Conservation (phyloP, 2,797 vertebrate genomes). For the Pitangus sulphuratus region DNA sequence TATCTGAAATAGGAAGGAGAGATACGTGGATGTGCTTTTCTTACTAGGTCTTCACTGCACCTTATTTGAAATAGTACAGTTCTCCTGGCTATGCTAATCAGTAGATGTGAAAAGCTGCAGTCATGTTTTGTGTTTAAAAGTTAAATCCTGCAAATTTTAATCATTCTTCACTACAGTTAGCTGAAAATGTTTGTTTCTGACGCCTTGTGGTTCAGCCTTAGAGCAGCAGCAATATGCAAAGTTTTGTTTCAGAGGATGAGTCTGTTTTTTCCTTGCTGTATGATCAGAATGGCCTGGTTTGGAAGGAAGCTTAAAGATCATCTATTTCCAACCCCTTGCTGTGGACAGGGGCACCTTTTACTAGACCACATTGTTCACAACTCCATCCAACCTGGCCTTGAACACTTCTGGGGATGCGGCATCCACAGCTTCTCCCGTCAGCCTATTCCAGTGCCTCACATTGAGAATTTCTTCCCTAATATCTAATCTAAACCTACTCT, state of each 20-base stretch:
- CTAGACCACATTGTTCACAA: background rate
- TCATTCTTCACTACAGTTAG: background rate
- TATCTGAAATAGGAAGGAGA: background rate
- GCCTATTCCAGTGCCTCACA: background rate
- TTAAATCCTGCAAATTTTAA: background rate
- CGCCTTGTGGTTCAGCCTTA: background rate
- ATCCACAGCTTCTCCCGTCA: background rate
- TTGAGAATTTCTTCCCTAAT: background rate
- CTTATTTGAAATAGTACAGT: background rate
- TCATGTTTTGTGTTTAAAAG: background rate
- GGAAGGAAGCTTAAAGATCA: background rate
- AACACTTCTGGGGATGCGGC: background rate
- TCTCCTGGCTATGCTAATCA: background rate
- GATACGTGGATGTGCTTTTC: background rate
- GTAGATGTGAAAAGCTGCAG: background rate
- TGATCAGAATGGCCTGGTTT: background rate
- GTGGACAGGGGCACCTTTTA: background rate
- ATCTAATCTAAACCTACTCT: background rate
- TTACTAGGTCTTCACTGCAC: background rate
- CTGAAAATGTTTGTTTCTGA: slow-evolving; percentile 11
- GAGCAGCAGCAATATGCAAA: background rate
- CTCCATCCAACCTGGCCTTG: background rate
- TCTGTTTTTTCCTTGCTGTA: background rate
- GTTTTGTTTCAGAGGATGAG: background rate
- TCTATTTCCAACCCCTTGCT: background rate